A percentile compares a stretch with the other conserved stretches of the same genome.
Evolutionary conservation across 2,888 invertebrate genomes (phyloP).

Genomic region (Trisateles emortualis): DNA sequence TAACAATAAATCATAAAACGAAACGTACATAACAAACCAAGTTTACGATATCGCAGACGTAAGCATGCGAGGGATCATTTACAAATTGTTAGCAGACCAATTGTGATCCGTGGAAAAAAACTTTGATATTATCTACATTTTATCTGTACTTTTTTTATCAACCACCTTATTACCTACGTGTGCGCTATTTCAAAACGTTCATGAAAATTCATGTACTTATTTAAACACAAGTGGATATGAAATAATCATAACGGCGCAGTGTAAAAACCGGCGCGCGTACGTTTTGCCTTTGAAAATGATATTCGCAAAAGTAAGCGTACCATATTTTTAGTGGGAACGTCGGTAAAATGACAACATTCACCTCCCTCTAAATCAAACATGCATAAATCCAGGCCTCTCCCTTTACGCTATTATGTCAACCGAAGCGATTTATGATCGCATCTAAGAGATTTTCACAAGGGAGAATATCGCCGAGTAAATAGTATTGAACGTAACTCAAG

Average conservation of each 20-base stretch:
- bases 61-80: conserved; percentile 44
- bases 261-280: conserved; percentile 39
- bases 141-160: conserved; percentile 30
- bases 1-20: conserved; percentile 53
- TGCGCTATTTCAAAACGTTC: conserved; percentile 42
- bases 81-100: conserved; percentile 52
- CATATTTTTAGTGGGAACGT: conserved; percentile 61
- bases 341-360: conserved; percentile 69
- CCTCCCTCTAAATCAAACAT: conserved; percentile 81
- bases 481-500: conserved; percentile 67
- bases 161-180: conserved; percentile 38
- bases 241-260: conserved; percentile 35
- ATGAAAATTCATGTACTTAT: conserved; percentile 49
- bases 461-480: conserved; percentile 75
- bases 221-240: conserved; percentile 44
- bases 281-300: conserved; percentile 54
- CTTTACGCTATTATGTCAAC: conserved; percentile 84
- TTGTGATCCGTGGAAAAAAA: conserved; percentile 54
- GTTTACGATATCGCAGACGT: conserved; percentile 52
- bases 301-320: conserved; percentile 56
- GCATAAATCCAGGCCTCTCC: conserved; percentile 82
- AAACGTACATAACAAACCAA: conserved; percentile 49
- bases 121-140: conserved; percentile 34
- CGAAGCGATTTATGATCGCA: conserved; percentile 83
- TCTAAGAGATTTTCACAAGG: conserved; percentile 80